Evolutionary conservation across 2,113 vertebrate species (phyloP).

Genomic region (Pyxicephalus adspersus): DNA sequence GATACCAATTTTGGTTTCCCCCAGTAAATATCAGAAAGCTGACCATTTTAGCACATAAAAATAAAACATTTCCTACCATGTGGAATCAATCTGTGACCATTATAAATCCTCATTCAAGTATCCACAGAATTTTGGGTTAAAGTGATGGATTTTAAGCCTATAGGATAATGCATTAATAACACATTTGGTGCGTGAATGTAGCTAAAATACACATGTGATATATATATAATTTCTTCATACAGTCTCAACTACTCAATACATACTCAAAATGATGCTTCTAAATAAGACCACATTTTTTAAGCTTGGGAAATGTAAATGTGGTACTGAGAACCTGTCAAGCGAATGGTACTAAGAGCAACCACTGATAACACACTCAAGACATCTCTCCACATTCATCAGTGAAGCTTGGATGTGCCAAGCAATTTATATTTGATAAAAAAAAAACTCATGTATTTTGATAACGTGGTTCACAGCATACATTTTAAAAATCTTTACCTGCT

Average conservation of each 20-base stretch:
- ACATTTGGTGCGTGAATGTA: no score
- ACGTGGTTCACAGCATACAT: not conserved
- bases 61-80: no score
- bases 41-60: not conserved
- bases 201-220: no score
- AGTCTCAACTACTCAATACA: no score
- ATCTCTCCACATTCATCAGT: constrained; percentile 2
- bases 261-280: not conserved
- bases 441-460: not conserved
- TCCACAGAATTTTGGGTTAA: no score
- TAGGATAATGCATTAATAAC: no score
- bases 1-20: not conserved
- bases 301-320: constrained; percentile 3
- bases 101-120: no score
- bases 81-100: no score
- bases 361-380: constrained; percentile 25
- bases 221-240: no score
- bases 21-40: not conserved
- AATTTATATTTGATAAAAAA: constrained; percentile 24
- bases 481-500: not conserved
- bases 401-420: constrained; percentile 4
- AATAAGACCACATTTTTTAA: not conserved
- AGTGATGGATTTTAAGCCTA: no score
- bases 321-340: constrained; percentile 2
- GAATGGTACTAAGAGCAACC: not conserved